Evolutionary conservation across 2,113 vertebrate genomes (phyloP).

Genomic region (Caranx melampygus): DNA sequence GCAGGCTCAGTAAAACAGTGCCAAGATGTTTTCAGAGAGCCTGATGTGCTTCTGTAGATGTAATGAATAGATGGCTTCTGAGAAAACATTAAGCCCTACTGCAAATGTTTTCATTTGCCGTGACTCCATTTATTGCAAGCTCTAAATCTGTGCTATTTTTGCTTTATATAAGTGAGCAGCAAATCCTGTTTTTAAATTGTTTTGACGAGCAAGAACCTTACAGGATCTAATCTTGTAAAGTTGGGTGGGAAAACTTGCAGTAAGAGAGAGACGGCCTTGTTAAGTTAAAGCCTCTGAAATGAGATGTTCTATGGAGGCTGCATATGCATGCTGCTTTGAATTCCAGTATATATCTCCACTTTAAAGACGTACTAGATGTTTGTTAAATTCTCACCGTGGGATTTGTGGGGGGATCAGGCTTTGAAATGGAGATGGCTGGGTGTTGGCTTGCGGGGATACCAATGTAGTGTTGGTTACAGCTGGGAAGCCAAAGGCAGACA

Average conservation of each 20-base stretch:
- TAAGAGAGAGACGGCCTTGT: slow-evolving; percentile 48
- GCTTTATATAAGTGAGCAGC: slow-evolving; percentile 42
- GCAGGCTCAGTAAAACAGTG: slow-evolving; percentile 38
- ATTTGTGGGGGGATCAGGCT: slow-evolving; percentile 64
- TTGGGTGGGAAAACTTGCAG: slow-evolving; percentile 49
- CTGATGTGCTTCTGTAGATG: slow-evolving; percentile 31
- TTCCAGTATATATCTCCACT: slow-evolving; percentile 39
- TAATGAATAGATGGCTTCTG: slow-evolving; percentile 53
- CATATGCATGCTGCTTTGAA: slow-evolving; percentile 21
- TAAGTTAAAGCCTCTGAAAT: slow-evolving; percentile 47
- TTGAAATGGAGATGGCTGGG: slow-evolving; percentile 78
- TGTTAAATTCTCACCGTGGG: slow-evolving; percentile 68
- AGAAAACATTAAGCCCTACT: slow-evolving; percentile 55
- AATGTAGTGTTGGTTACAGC: slow-evolving; percentile 68
- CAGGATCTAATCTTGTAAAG: slow-evolving; percentile 61
- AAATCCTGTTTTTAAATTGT: slow-evolving; percentile 62
- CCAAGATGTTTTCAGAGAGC: slow-evolving; percentile 44
- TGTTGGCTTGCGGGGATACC: slow-evolving; percentile 71
- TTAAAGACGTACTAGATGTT: slow-evolving; percentile 61
- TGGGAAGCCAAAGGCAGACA: slow-evolving; percentile 64
- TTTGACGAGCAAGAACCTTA: slow-evolving; percentile 51
- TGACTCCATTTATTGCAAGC: slow-evolving; percentile 48
- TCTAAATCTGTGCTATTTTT: slow-evolving; percentile 56
- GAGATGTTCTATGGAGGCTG: slow-evolving; percentile 28
- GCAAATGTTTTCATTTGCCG: slow-evolving; percentile 58